phyloP scores from a whole-genome alignment of 1,140 invertebrate genomes.

The Drosophila pseudoobscura region DNA sequence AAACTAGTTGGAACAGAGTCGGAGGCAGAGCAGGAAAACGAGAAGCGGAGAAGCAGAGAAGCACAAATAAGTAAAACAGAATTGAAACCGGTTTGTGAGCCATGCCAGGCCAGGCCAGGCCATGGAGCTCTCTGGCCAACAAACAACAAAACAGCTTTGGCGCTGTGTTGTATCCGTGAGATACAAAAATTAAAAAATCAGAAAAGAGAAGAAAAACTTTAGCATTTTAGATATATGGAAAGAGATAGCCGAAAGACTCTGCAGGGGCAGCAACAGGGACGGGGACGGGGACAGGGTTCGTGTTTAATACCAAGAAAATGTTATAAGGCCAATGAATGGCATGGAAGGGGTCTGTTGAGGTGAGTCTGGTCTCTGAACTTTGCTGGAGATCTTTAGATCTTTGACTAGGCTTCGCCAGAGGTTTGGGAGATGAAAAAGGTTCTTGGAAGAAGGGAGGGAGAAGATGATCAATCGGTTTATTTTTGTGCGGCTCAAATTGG shows the following conservation, averaged over 20 bases:
- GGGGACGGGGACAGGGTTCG: slow-evolving; percentile 1
- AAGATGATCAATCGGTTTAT: neutral
- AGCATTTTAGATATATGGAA: slow-evolving; percentile 71
- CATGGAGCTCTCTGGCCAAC: slow-evolving; percentile 25
- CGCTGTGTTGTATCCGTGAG: slow-evolving; percentile 37
- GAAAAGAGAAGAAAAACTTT: slow-evolving; percentile 46
- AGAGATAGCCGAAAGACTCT: slow-evolving; percentile 50
- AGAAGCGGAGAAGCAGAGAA: slow-evolving; percentile 12
- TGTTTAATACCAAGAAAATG: slow-evolving; percentile 46
- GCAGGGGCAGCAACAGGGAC: slow-evolving; percentile 22
- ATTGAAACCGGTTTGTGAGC: slow-evolving; percentile 67
- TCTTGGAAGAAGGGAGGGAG: neutral
- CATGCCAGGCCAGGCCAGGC: slow-evolving; percentile 43
- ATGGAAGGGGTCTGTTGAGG: slow-evolving; percentile 25
- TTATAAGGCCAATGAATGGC: slow-evolving; percentile 35
- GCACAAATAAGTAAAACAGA: slow-evolving; percentile 28
- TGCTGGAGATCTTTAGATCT: neutral
- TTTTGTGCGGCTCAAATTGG: neutral
- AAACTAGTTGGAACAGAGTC: slow-evolving; percentile 58
- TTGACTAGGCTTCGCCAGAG: neutral
- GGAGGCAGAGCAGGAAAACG: slow-evolving; percentile 19
- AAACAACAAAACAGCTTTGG: neutral
- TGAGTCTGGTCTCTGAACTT: slow-evolving; percentile 11
- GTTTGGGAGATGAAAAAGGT: neutral
- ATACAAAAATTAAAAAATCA: slow-evolving; percentile 49